Evolutionary conservation across 1,140 invertebrate genomes (phyloP).

Genomic region (Maniola jurtina): DNA sequence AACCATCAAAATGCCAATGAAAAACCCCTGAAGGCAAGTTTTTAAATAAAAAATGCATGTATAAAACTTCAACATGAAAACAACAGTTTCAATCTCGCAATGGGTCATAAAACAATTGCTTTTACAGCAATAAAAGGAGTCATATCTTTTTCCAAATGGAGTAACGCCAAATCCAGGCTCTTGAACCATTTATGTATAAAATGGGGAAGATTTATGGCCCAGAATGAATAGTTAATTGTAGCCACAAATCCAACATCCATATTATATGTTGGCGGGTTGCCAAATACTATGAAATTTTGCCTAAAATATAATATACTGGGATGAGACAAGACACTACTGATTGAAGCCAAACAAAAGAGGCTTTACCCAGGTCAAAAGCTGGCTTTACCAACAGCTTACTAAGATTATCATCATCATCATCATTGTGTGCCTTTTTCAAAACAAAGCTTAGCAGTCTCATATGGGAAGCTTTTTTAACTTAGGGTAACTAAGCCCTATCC

Average conservation of each 20-base stretch:
- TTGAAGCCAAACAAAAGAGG: too few relatives aligned
- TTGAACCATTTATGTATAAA: slow-evolving; percentile 56
- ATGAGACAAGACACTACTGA: neutral
- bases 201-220: slow-evolving; percentile 64
- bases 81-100: slow-evolving; percentile 9
- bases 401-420: too few relatives aligned
- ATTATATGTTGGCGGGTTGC: slow-evolving; percentile 51
- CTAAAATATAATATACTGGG: slow-evolving; percentile 10
- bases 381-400: too few relatives aligned
- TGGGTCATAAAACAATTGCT: slow-evolving; percentile 7
- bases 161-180: slow-evolving; percentile 28
- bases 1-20: too few relatives aligned
- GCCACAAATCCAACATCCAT: slow-evolving; percentile 47
- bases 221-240: slow-evolving; percentile 62
- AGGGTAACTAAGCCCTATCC: too few relatives aligned
- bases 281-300: slow-evolving; percentile 25
- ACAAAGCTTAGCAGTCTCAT: too few relatives aligned
- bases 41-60: neutral
- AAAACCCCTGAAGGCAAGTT: too few relatives aligned
- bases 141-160: slow-evolving; percentile 19
- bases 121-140: slow-evolving; percentile 16
- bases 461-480: too few relatives aligned
- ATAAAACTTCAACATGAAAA: neutral
- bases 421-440: too few relatives aligned
- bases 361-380: too few relatives aligned